A percentile compares a stretch with the other conserved stretches of the same genome.
Evolutionary conservation across 2,113 vertebrate genomes (phyloP).

Genomic region (Rhinogobius similis): DNA sequence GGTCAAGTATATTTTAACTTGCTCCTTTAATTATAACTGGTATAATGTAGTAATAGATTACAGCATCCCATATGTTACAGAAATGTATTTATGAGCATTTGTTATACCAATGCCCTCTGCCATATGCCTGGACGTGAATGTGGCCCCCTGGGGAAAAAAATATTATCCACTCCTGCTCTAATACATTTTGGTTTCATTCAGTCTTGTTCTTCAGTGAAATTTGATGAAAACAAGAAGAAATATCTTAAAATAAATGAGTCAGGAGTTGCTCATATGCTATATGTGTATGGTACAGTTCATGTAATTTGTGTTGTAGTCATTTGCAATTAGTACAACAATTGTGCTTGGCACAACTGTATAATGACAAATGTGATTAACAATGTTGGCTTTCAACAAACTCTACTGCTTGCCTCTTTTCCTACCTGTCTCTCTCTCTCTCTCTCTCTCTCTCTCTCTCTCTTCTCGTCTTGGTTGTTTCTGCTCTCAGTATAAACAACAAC

Average conservation of each 20-base stretch:
- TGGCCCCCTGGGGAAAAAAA: too few relatives aligned
- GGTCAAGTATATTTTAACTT: not conserved
- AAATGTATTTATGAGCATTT: too few relatives aligned
- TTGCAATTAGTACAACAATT: slow-evolving; percentile 11
- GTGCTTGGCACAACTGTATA: slow-evolving; percentile 23
- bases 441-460: slow-evolving; percentile 41
- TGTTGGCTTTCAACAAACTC: slow-evolving; percentile 58
- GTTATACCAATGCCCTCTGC: too few relatives aligned
- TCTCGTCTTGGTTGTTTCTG: slow-evolving; percentile 30
- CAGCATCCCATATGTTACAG: too few relatives aligned
- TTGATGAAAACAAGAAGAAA: not conserved
- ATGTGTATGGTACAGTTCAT: not conserved
- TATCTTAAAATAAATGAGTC: not conserved
- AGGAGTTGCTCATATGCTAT: not conserved
- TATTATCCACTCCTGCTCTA: too few relatives aligned
- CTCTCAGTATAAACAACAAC: slow-evolving; percentile 87
- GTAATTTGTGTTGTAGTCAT: not conserved
- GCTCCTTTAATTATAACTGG: too few relatives aligned
- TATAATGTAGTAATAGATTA: too few relatives aligned
- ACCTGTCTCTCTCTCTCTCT: slow-evolving; percentile 40
- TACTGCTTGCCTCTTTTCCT: slow-evolving; percentile 60
- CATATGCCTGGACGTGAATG: too few relatives aligned
- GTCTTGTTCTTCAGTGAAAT: not conserved
- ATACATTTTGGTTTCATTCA: not conserved
- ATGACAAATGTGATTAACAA: slow-evolving; percentile 41